Evolutionary conservation across 2,888 invertebrate genomes (phyloP).

Genomic region (Zygogramma bicolorata): DNA sequence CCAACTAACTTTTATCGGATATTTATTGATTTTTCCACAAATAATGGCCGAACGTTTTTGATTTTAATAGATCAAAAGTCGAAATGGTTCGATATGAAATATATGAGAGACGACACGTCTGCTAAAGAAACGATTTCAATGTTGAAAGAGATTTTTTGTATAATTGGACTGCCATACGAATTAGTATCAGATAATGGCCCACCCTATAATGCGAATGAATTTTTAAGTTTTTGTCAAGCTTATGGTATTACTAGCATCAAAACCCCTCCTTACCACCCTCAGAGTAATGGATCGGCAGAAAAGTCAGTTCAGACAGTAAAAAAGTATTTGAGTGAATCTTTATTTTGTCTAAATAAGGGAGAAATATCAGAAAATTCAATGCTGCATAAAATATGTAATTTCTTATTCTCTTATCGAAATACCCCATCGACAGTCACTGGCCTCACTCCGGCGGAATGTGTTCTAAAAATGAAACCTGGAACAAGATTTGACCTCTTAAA

Average conservation of each 20-base stretch:
- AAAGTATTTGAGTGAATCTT: conserved; percentile 34
- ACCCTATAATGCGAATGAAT: conserved; percentile 43
- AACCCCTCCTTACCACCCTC: conserved; percentile 48
- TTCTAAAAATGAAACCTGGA: conserved; percentile 30
- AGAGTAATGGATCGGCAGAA: conserved; percentile 47
- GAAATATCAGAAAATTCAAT: conserved; percentile 10
- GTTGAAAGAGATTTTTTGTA: conserved; percentile 39
- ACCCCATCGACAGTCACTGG: conserved; percentile 22
- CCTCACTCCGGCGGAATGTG: conserved; percentile 16
- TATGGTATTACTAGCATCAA: conserved; percentile 48
- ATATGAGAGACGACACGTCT: conserved; percentile 42
- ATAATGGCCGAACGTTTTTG: conserved; percentile 29
- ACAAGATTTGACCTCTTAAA: conserved; percentile 34
- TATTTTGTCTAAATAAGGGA: conserved; percentile 16
- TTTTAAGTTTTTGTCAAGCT: conserved; percentile 45
- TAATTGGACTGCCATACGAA: conserved; percentile 45
- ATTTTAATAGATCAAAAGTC: conserved; percentile 43
- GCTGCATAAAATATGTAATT: conserved; percentile 11
- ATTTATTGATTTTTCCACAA: conserved; percentile 39
- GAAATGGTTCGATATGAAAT: conserved; percentile 48
- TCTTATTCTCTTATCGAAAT: conserved; percentile 25
- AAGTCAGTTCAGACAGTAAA: conserved; percentile 47
- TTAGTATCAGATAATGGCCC: conserved; percentile 50
- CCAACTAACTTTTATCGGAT: conserved; percentile 38
- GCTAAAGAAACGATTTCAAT: conserved; percentile 26